Evolutionary conservation across 2,888 invertebrate species (phyloP), one percentile per base, ranked within the genome.

Genomic region (Pyrrhia umbra): DNA sequence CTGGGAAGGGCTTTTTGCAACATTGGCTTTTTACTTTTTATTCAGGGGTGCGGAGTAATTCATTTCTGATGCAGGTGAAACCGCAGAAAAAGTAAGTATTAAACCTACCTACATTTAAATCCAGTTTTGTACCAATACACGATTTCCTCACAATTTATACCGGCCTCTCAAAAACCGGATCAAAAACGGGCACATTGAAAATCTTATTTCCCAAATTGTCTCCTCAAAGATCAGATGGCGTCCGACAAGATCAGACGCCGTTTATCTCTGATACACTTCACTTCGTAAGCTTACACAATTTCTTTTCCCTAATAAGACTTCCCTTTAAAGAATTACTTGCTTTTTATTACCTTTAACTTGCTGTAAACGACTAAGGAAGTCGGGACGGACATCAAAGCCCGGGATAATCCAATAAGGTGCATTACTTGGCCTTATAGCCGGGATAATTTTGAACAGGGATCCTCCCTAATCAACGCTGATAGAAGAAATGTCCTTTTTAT

Each of bases 341-440:
- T 89, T 92, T 91, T 92, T 90, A 92, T 90, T 92, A 85, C 88
- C 86, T 89, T 88, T 87, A 90, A 89, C 88, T 86, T 87, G 86
- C 79, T 85, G 86, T 87, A 85, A 90, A 88, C 88, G 85, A 85
- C 84, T 85, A 80, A 83, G 83, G 79, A 84, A 82, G 88, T 78
- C 75, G 80, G 82, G 77, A 80, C 85, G 80, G 89, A 93, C 93
- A 90, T 94, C 94, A 94, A 94, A 94, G 93, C 81, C 65, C 57
- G 67, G 83, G 85, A 87, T 93, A 93, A 93, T 94, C 92, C 92
- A 94, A 94, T 94, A 93, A 94, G 88, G 88, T 90, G 86, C 90
- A 88, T 90, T 88, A 87, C 88, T 85, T 85, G 83, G 85, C 86
- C 84, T 85, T 88, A 84, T 79, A 85, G 84, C 75, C 75, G 84